Conservation (phyloP, 1,140 invertebrate genomes). For the Marisa cornuarietis region DNA sequence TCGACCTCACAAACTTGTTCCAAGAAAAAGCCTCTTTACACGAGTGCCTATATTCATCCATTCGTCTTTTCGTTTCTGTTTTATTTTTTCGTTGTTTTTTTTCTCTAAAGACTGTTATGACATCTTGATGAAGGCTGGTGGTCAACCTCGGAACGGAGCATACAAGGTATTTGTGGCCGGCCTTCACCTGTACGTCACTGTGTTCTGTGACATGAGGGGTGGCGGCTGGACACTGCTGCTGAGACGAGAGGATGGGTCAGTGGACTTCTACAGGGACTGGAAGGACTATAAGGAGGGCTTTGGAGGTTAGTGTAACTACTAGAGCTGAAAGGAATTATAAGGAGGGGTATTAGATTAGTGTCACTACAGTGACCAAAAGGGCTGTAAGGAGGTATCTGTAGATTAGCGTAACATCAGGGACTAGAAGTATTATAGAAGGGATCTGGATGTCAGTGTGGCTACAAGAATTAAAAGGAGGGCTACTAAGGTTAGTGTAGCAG, state of each 20-base stretch:
- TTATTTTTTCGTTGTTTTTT: background rate
- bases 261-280: constrained; percentile 92
- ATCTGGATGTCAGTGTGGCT: no score
- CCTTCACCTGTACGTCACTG: constrained; percentile 51
- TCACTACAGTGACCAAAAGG: background rate
- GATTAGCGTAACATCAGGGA: no score
- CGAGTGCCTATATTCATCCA: no score
- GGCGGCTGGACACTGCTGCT: constrained; percentile 90
- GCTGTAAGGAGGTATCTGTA: no score
- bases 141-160: constrained; percentile 42
- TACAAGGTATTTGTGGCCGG: constrained; percentile 53
- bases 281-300: constrained; percentile 94
- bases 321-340: background rate
- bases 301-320: constrained; percentile 74
- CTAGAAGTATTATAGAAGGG: no score
- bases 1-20: no score
- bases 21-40: no score
- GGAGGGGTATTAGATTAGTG: background rate
- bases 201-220: constrained; percentile 80
- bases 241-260: constrained; percentile 78
- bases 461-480: no score
- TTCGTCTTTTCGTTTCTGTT: background rate
- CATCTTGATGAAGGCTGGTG: constrained; percentile 44
- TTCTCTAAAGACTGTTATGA: constrained; percentile 61
- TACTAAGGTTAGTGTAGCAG: no score